Percentiles rank a stretch among this genome's conserved stretches.
Evolutionary conservation across 2,888 invertebrate species (phyloP).

Genomic region (Scaptomyza polygonia): DNA sequence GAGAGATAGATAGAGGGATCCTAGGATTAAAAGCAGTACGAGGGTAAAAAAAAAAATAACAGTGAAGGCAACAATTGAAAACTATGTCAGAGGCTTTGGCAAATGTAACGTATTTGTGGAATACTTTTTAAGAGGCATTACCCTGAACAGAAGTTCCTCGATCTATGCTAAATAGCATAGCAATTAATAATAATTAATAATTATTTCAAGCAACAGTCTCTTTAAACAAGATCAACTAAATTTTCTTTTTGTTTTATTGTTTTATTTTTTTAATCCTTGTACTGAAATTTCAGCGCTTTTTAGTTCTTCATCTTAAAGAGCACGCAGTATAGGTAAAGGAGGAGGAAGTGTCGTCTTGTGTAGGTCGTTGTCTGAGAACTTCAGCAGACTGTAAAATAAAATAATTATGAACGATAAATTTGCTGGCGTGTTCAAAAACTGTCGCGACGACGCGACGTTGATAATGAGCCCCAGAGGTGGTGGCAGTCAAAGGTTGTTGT

Average conservation of each 20-base stretch:
- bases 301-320: constrained; percentile 23
- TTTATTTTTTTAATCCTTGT: not conserved
- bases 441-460: constrained; percentile 54
- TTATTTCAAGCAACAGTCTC: not conserved
- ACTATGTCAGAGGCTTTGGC: constrained; percentile 67
- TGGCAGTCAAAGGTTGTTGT: constrained; percentile 47
- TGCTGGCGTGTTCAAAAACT: constrained; percentile 52
- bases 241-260: not conserved
- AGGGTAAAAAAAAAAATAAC: constrained; percentile 14
- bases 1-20: constrained; percentile 4
- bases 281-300: not conserved
- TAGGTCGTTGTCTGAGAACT: constrained; percentile 73
- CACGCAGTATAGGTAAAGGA: constrained; percentile 18
- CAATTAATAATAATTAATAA: not conserved
- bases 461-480: constrained; percentile 57
- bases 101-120: constrained; percentile 64
- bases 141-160: constrained; percentile 28
- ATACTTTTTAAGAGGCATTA: constrained; percentile 70
- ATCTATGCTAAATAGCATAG: constrained; percentile 2
- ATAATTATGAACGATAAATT: constrained; percentile 76
- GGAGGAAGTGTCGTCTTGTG: constrained; percentile 25
- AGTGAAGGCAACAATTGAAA: constrained; percentile 45
- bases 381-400: constrained; percentile 78
- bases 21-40: not conserved
- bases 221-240: too few relatives aligned